Evolutionary conservation across 2,797 vertebrate species (phyloP).

Genomic region (Acomys russatus): DNA sequence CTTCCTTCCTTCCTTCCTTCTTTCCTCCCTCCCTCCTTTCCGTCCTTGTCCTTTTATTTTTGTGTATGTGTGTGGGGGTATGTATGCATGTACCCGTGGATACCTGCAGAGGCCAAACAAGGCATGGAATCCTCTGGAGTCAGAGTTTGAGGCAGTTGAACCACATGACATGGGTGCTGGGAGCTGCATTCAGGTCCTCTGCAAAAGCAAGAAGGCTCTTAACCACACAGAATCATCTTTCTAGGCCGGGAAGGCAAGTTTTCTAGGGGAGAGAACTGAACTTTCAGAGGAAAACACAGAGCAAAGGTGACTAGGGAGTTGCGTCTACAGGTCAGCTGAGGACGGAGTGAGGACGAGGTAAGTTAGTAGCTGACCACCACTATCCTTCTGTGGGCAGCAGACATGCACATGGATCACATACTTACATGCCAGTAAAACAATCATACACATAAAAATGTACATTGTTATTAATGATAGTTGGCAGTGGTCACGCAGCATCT

Average conservation of each 20-base stretch:
- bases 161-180: background rate
- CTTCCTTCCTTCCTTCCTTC: fast-evolving
- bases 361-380: background rate
- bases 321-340: background rate
- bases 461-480: background rate
- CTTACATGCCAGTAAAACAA: too few species aligned
- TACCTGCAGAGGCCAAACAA: background rate
- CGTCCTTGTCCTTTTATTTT: background rate
- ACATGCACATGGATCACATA: too few species aligned
- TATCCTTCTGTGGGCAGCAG: background rate
- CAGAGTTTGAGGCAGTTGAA: background rate
- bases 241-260: background rate
- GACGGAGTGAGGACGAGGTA: background rate
- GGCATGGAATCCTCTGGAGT: background rate
- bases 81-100: background rate
- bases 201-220: background rate
- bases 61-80: background rate
- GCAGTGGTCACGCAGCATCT: too few species aligned
- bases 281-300: background rate
- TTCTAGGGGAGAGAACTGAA: background rate
- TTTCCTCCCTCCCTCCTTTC: background rate
- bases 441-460: too few species aligned
- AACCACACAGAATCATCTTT: too few species aligned
- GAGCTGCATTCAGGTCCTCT: background rate
- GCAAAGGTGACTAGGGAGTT: background rate